These are phyloP conservation scores for Beroe forskalii DNA, from an alignment of 37 sponge, comb jelly and placozoan genomes.

Conservation along the genomic window DNA sequence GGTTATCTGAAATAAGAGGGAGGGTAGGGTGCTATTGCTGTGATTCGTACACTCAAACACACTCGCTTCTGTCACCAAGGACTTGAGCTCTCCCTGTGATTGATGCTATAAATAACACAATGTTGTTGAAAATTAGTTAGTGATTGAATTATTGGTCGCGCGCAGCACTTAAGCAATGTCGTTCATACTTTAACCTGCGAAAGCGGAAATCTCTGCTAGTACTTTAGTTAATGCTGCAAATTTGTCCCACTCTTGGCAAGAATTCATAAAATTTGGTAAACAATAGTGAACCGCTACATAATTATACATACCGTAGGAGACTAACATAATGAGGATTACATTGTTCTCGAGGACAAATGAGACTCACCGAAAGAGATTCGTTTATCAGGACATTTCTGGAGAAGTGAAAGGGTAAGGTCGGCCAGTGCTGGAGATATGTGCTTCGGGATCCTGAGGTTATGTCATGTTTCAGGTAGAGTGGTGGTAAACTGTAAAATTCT, in stretches of 20 bases:
- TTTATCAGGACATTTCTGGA: constrained; percentile 77
- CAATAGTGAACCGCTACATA: too few species aligned
- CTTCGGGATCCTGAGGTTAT: constrained; percentile 70
- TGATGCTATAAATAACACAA: neutral
- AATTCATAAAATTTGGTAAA: too few species aligned
- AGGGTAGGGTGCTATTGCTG: neutral
- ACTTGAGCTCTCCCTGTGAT: too few species aligned
- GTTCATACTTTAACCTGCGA: neutral
- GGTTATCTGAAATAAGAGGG: constrained; percentile 13
- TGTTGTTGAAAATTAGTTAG: neutral
- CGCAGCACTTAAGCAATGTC: neutral
- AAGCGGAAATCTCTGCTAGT: neutral
- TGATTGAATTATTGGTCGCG: neutral
- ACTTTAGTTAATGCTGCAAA: neutral
- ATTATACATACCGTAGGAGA: too few species aligned
- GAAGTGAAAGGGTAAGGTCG: constrained; percentile 70
- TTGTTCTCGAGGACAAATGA: neutral
- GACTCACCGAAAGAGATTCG: constrained; percentile 70
- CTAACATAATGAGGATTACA: too few species aligned
- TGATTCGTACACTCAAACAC: neutral
- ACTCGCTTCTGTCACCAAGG: neutral
- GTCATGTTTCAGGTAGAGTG: too few species aligned
- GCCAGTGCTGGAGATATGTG: constrained; percentile 71
- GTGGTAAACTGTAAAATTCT: too few species aligned
- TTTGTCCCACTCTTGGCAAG: neutral